Percentiles rank a stretch among this genome's conserved stretches.
phyloP scores from a whole-genome alignment of 1,140 invertebrate species.

The Panulirus ornatus region DNA sequence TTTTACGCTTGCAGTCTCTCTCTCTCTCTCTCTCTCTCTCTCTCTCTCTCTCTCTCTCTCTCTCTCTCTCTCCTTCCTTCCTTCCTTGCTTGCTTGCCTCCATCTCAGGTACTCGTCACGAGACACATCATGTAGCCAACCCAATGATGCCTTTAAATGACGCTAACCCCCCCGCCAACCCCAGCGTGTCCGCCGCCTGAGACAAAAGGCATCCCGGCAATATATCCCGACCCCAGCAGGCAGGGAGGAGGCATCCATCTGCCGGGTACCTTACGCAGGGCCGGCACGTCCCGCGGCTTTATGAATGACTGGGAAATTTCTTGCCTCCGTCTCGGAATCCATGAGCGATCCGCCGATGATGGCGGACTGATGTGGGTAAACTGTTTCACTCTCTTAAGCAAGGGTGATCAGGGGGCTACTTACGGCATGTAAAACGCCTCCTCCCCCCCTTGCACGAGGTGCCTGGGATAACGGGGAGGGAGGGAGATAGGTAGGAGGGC shows the following conservation, averaged over 20 bases:
- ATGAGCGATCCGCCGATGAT: slow-evolving; percentile 16
- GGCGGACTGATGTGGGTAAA: slow-evolving; percentile 1
- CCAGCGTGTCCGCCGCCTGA: no score
- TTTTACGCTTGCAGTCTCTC: not conserved
- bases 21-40: not conserved
- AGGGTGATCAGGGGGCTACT: not conserved
- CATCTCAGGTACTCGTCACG: not conserved
- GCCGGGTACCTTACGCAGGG: not conserved
- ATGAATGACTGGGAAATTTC: slow-evolving; percentile 48
- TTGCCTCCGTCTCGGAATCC: slow-evolving; percentile 2
- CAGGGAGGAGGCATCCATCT: not conserved
- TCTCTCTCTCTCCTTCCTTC: not conserved
- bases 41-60: not conserved
- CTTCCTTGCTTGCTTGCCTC: not conserved
- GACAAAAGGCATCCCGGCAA: no score
- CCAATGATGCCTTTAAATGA: no score
- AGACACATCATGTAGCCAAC: no score
- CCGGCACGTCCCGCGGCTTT: not conserved
- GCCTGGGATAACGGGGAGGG: no score
- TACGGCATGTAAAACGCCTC: not conserved
- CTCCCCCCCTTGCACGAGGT: not conserved
- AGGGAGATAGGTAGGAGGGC: no score
- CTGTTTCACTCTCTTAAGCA: not conserved
- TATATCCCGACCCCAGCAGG: no score
- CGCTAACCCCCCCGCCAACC: no score